These are phyloP conservation scores for Maccullochella peelii DNA, from an alignment of 2,113 vertebrate species.

Conservation along the genomic window DNA sequence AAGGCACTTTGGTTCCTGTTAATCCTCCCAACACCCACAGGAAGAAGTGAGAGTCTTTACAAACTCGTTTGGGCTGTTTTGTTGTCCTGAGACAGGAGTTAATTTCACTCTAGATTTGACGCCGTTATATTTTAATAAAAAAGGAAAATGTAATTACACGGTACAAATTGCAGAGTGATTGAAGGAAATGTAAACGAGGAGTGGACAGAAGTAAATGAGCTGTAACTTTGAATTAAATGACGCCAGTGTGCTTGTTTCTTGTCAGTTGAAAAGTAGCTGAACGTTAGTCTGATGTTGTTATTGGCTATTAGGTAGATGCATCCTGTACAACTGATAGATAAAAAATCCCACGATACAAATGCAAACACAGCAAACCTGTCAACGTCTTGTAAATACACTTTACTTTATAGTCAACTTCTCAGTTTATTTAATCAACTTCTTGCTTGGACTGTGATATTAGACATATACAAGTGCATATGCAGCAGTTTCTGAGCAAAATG, in stretches of 20 bases:
- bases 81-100: conserved; percentile 40
- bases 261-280: background rate
- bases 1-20: conserved; percentile 17
- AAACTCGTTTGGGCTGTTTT: conserved; percentile 18
- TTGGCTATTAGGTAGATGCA: background rate
- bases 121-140: conserved; percentile 32
- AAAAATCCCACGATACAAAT: background rate
- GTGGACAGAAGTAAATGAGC: conserved; percentile 47
- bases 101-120: conserved; percentile 55
- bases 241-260: conserved; percentile 11
- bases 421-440: background rate
- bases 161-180: conserved; percentile 35
- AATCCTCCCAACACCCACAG: conserved; percentile 18
- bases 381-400: background rate
- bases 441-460: background rate
- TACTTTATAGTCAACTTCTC: background rate
- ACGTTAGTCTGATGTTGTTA: background rate
- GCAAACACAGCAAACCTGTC: background rate
- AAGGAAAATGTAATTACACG: conserved; percentile 43
- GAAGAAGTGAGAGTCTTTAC: conserved; percentile 11
- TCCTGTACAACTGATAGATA: background rate
- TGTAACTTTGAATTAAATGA: conserved; percentile 43
- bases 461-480: background rate
- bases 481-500: background rate
- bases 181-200: conserved; percentile 28